Conservation (phyloP, 2,888 invertebrate species). For the Tachina fera region DNA sequence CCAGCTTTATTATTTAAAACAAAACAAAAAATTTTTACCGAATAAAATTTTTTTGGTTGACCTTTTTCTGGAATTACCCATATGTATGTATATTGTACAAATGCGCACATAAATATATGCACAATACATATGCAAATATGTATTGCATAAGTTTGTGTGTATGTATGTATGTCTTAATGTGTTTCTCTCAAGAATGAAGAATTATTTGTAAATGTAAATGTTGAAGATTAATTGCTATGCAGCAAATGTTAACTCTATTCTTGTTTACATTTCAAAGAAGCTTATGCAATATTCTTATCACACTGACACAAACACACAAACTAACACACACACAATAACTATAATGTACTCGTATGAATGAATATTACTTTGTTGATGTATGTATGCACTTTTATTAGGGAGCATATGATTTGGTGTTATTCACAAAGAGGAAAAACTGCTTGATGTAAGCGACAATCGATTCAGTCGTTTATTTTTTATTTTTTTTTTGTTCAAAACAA, state of each 20-base stretch:
- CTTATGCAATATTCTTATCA: constrained; percentile 64
- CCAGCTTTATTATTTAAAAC: no score
- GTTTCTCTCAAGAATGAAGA: constrained; percentile 55
- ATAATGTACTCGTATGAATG: constrained; percentile 44
- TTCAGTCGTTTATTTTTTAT: background rate
- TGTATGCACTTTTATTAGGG: constrained; percentile 44
- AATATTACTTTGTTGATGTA: constrained; percentile 39
- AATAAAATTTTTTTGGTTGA: no score
- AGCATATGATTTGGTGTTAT: background rate
- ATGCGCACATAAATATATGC: background rate
- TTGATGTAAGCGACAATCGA: background rate
- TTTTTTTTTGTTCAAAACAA: background rate
- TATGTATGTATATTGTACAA: background rate
- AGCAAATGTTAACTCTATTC: constrained; percentile 69
- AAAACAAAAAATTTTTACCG: no score
- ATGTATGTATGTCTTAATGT: constrained; percentile 8
- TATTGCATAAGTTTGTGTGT: background rate
- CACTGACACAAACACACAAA: constrained; percentile 27
- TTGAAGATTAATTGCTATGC: constrained; percentile 71
- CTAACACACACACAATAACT: constrained; percentile 32
- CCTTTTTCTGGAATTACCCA: no score
- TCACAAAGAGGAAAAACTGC: background rate
- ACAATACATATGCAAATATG: constrained; percentile 11
- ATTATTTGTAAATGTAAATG: constrained; percentile 68
- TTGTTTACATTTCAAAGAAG: constrained; percentile 70